Conservation (phyloP, 2,888 invertebrate genomes). For the Monopis laevigella region DNA sequence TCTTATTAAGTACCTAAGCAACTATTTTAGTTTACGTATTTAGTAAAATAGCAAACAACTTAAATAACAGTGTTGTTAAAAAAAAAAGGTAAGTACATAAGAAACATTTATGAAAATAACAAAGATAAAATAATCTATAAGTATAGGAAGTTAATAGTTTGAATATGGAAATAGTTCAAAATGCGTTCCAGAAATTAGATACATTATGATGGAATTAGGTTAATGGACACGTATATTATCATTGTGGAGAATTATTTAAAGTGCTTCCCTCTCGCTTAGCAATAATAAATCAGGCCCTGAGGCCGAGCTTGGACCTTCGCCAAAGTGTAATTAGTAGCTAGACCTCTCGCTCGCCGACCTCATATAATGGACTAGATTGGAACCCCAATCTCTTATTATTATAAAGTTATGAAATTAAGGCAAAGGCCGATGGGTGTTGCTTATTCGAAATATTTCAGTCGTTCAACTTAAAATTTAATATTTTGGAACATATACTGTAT, state of each 20-base stretch:
- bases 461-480: too few relatives aligned
- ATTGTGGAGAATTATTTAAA: slow-evolving; percentile 42
- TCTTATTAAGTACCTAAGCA: too few relatives aligned
- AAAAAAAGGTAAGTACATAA: too few relatives aligned
- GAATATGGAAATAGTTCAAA: slow-evolving; percentile 7
- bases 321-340: slow-evolving; percentile 56
- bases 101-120: too few relatives aligned
- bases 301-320: slow-evolving; percentile 45
- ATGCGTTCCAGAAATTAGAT: slow-evolving; percentile 1
- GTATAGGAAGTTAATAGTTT: too few relatives aligned
- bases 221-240: slow-evolving; percentile 37
- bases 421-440: slow-evolving; percentile 13
- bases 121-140: too few relatives aligned
- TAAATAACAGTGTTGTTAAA: too few relatives aligned
- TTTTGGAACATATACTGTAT: too few relatives aligned
- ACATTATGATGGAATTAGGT: slow-evolving; percentile 23
- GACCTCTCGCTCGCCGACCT: slow-evolving; percentile 27
- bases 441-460: too few relatives aligned
- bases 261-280: slow-evolving; percentile 45
- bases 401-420: slow-evolving; percentile 38
- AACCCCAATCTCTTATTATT: slow-evolving; percentile 36
- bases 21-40: too few relatives aligned
- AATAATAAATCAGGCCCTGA: slow-evolving; percentile 51
- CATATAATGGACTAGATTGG: slow-evolving; percentile 42
- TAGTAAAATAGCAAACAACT: too few relatives aligned